Base-by-base conservation (phyloP, 2,797 vertebrate species). In the Ctenopoma kingsleyae region DNA sequence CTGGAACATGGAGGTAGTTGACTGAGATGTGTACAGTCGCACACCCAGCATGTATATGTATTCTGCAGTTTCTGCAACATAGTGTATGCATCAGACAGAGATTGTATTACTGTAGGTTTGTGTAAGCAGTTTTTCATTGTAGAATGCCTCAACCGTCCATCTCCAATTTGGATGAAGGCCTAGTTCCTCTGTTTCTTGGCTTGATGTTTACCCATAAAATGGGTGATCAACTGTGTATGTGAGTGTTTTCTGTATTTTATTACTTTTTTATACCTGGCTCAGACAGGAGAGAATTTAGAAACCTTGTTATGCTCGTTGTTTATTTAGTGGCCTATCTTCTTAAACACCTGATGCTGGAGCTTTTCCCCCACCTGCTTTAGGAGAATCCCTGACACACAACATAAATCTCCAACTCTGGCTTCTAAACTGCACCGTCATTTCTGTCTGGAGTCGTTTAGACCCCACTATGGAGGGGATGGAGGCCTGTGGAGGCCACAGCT, bases 321-420 rank as follows among this genome's bases (percentile, higher is more conserved):
- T 90, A 89, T 90, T 89, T 89, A 85, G 82, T 79, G 71, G 67
- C 74, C 76, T 66, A 72, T 87, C 85, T 84, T 67, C 79, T 87
- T 81, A 86, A 88, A 90, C 78, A 80, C 85, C 73, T 85, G 78
- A 81, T 35, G 53, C 58, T 51, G 49, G 72, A 86, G 82, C 69
- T 85, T 90, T 87, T 81, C 78, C 70, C 61, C 67, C 68, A 59
- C 16, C 61, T 74, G 78, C 81, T 50, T 65, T 58, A 54, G 71
- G 78, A 86, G 80, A 81, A 85, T 83, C 75, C 73, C 80, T 74
- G 79, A 84, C 75, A 80, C 59, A 71, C 73, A 65, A 78, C 78
- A 78, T 89, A 84, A 89, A 87, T 84, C 78, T 87, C 74, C 68
- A 70, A 63, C 60, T 53, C 44, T 47, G 50, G 80, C 55, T 85